Evolutionary conservation across 2,797 vertebrate genomes (phyloP).

Genomic region (Paedocypris micromegethes): DNA sequence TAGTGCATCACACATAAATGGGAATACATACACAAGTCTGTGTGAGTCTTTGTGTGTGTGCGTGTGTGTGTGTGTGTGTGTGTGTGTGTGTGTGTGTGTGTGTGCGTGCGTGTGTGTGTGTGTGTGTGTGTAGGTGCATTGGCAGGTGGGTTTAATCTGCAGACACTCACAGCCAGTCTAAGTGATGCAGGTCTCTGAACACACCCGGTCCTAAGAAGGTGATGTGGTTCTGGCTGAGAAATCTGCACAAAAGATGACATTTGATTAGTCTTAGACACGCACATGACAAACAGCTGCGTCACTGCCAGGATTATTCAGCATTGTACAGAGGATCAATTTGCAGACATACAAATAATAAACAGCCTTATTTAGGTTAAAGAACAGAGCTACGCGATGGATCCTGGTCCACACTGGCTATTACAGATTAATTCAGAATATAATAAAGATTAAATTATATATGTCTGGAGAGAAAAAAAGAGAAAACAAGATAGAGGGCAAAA

Average conservation of each 20-base stretch:
- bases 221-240: slow-evolving; percentile 74
- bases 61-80: no score
- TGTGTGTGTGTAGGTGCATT: no score
- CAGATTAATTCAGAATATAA: no score
- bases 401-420: no score
- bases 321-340: background rate
- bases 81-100: no score
- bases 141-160: no score
- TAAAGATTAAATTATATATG: background rate
- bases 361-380: background rate
- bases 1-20: no score
- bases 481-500: no score
- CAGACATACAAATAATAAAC: slow-evolving; percentile 9
- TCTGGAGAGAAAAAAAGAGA: background rate
- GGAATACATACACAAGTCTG: no score
- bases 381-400: background rate
- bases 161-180: slow-evolving; percentile 73
- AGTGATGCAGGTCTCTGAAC: slow-evolving; percentile 69
- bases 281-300: background rate
- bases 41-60: no score
- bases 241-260: slow-evolving; percentile 54
- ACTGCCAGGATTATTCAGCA: background rate
- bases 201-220: slow-evolving; percentile 65
- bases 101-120: no score
- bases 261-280: slow-evolving; percentile 1